Conservation (phyloP, 2,888 invertebrate genomes). For the Chloroclystis v-ata region DNA sequence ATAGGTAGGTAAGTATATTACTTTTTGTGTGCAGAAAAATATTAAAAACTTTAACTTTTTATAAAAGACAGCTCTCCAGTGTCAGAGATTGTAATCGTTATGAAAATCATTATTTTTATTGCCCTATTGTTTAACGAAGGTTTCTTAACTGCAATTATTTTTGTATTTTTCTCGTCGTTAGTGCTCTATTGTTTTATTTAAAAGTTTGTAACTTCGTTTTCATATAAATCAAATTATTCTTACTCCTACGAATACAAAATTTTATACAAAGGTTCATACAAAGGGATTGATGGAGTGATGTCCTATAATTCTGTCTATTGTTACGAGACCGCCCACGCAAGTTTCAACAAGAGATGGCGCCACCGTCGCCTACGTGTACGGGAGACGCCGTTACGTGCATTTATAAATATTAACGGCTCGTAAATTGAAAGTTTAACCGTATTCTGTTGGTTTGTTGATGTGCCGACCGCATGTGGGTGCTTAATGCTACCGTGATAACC, state of each 20-base stretch:
- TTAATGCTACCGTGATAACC: slow-evolving; percentile 14
- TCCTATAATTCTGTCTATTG: slow-evolving; percentile 6
- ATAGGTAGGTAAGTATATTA: no score
- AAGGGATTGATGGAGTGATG: slow-evolving; percentile 8
- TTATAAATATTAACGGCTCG: slow-evolving; percentile 20
- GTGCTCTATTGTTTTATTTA: slow-evolving; percentile 21
- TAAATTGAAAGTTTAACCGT: slow-evolving; percentile 18
- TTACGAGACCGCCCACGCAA: slow-evolving; percentile 44
- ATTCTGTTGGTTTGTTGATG: slow-evolving; percentile 14
- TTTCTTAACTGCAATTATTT: slow-evolving; percentile 20
- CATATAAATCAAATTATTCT: slow-evolving; percentile 3
- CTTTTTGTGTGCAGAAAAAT: no score
- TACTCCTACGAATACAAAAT: slow-evolving; percentile 11
- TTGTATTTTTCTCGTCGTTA: slow-evolving; percentile 14
- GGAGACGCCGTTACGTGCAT: slow-evolving; percentile 22
- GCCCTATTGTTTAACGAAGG: slow-evolving; percentile 20
- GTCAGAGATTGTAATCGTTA: slow-evolving; percentile 14
- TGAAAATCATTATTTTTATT: slow-evolving; percentile 18
- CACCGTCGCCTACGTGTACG: slow-evolving; percentile 41
- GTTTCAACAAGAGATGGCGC: slow-evolving; percentile 39
- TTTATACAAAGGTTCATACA: no score
- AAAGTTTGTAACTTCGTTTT: neutral
- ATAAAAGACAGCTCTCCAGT: neutral
- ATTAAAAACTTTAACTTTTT: no score
- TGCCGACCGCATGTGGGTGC: slow-evolving; percentile 12